Percentiles rank a stretch among this genome's conserved stretches.
Conservation (phyloP, 1,140 invertebrate genomes). For the Pectinophora gossypiella region DNA sequence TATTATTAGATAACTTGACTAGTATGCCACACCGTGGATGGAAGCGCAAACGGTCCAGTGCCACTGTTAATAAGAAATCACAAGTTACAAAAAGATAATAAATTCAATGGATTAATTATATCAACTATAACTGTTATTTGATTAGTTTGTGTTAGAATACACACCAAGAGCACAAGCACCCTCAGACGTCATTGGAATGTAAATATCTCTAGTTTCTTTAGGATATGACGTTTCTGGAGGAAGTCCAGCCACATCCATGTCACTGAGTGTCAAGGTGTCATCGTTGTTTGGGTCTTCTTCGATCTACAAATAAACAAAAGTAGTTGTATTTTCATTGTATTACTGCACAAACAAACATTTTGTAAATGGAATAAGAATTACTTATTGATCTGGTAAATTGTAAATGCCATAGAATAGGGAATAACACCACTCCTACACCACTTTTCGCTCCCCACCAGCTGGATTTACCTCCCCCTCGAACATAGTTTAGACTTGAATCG, state of each 20-base stretch:
- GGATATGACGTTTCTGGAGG: constrained; percentile 18
- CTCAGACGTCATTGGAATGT: constrained; percentile 37
- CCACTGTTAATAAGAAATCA: constrained; percentile 42
- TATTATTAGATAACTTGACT: constrained; percentile 90
- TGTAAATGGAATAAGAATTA: no score
- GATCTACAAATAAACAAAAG: constrained; percentile 15
- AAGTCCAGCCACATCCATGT: constrained; percentile 23
- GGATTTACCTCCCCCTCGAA: no score
- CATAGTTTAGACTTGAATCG: no score
- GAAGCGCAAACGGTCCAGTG: constrained; percentile 85
- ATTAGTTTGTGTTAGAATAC: no score
- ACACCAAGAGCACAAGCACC: constrained; percentile 39
- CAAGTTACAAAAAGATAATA: no score
- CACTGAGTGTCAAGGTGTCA: constrained; percentile 41
- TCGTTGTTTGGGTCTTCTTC: constrained; percentile 55
- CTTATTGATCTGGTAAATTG: no score
- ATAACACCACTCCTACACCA: no score
- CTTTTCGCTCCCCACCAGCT: no score
- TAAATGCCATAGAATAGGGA: no score
- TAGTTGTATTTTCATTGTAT: background rate
- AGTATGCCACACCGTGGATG: constrained; percentile 91
- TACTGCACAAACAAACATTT: no score
- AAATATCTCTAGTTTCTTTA: constrained; percentile 30
- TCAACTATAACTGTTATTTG: background rate
- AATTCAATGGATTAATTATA: constrained; percentile 7